Conservation (phyloP, 2,113 vertebrate genomes). For the Acrocephalus arundinaceus region DNA sequence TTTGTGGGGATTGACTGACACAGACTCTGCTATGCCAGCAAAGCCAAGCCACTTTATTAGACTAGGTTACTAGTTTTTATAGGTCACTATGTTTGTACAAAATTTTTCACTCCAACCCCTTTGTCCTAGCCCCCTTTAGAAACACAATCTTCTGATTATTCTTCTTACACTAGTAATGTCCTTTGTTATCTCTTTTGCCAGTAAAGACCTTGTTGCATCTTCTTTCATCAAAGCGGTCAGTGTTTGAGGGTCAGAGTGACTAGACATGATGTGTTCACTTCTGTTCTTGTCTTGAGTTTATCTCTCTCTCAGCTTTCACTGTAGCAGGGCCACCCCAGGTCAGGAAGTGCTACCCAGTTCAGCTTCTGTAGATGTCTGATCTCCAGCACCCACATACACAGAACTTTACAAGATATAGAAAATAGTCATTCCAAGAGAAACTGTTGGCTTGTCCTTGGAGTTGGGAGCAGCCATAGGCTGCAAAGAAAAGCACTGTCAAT, state of each 20-base stretch:
- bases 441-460: slow-evolving; percentile 4
- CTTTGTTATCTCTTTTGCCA: background rate
- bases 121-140: background rate
- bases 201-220: background rate
- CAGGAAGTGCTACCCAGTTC: background rate
- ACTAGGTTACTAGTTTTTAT: background rate
- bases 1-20: background rate
- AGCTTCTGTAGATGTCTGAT: background rate
- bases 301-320: background rate
- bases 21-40: background rate
- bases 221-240: background rate
- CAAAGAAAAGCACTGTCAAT: background rate
- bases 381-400: background rate
- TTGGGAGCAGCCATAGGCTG: background rate
- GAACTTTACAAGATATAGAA: slow-evolving; percentile 37
- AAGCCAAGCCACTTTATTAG: background rate
- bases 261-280: background rate
- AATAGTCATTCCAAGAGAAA: slow-evolving; percentile 32
- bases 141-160: background rate
- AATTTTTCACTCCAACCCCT: background rate
- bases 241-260: background rate
- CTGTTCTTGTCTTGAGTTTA: background rate
- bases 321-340: background rate
- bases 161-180: background rate
- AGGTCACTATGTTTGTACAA: background rate